phyloP scores from a whole-genome alignment of 1,140 invertebrate species.

The Hermetia illucens region DNA sequence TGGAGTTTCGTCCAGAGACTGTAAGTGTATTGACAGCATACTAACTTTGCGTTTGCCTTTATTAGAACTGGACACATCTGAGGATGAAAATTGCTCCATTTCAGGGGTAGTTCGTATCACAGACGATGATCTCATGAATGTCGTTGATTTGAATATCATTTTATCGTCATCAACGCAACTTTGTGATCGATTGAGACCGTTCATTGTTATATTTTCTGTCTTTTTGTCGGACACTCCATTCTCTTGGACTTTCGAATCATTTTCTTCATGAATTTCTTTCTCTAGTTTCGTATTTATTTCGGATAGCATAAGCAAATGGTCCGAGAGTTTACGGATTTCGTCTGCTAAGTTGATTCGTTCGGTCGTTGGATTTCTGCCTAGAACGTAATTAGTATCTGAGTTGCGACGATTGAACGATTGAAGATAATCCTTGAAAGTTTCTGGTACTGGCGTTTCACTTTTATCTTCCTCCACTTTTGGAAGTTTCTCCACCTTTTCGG shows the following conservation, averaged over 20 bases:
- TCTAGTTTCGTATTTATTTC: conserved; percentile 47
- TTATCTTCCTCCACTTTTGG: not conserved
- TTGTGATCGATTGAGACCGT: no score
- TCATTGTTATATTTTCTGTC: no score
- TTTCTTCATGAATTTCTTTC: conserved; percentile 32
- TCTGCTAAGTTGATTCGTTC: conserved; percentile 54
- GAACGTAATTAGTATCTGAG: conserved; percentile 53
- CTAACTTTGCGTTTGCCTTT: conserved; percentile 8
- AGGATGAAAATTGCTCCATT: not conserved
- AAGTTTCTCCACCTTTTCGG: conserved; percentile 7
- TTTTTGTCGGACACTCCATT: no score
- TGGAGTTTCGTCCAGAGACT: conserved; percentile 27
- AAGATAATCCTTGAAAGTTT: conserved; percentile 28
- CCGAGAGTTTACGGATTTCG: conserved; percentile 63
- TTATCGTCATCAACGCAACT: no score
- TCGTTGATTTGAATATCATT: no score
- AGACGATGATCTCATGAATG: not conserved
- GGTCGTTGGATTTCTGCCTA: conserved; percentile 21
- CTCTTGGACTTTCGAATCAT: no score
- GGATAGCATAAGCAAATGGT: conserved; percentile 56
- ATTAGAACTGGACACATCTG: not conserved
- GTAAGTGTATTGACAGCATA: conserved; percentile 18
- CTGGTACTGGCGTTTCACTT: not conserved
- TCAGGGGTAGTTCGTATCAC: not conserved
- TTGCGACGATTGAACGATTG: conserved; percentile 49